Conservation (phyloP, 2,888 invertebrate genomes). For the Lasioglossum figueresi region DNA sequence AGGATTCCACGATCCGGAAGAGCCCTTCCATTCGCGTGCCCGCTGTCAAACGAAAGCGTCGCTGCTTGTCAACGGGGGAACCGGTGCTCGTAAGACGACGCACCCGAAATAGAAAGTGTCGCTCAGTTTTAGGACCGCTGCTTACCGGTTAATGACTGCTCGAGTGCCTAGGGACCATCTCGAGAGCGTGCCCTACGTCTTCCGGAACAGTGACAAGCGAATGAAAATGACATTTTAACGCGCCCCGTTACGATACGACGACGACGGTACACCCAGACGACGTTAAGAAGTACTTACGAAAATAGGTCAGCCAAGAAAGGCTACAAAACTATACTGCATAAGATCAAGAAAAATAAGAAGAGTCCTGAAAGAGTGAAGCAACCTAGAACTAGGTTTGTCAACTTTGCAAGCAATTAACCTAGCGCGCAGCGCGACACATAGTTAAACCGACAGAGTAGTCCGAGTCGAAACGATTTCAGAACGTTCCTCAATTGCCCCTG, state of each 20-base stretch:
- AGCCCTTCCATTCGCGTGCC: constrained; percentile 51
- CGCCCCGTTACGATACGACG: background rate
- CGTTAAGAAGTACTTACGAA: constrained; percentile 8
- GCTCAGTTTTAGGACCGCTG: constrained; percentile 39
- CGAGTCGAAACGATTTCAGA: constrained; percentile 22
- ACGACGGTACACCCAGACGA: background rate
- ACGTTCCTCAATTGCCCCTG: constrained; percentile 37
- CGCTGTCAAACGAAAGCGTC: constrained; percentile 44
- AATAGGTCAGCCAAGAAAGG: constrained; percentile 2
- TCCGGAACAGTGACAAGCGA: constrained; percentile 2
- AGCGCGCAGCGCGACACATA: background rate
- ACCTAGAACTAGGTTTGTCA: background rate
- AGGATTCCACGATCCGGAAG: constrained; percentile 10
- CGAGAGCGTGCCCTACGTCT: background rate
- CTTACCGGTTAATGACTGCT: constrained; percentile 52
- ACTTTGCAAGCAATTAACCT: background rate
- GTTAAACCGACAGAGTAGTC: background rate
- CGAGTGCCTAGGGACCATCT: constrained; percentile 17
- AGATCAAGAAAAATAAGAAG: background rate
- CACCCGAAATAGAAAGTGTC: constrained; percentile 63
- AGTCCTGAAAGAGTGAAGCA: background rate
- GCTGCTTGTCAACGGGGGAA: constrained; percentile 63
- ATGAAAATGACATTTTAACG: constrained; percentile 28
- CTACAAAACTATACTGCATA: background rate
- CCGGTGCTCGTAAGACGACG: constrained; percentile 37